Evolutionary conservation across 2,797 vertebrate genomes (phyloP).

Genomic region (Streptopelia turtur): DNA sequence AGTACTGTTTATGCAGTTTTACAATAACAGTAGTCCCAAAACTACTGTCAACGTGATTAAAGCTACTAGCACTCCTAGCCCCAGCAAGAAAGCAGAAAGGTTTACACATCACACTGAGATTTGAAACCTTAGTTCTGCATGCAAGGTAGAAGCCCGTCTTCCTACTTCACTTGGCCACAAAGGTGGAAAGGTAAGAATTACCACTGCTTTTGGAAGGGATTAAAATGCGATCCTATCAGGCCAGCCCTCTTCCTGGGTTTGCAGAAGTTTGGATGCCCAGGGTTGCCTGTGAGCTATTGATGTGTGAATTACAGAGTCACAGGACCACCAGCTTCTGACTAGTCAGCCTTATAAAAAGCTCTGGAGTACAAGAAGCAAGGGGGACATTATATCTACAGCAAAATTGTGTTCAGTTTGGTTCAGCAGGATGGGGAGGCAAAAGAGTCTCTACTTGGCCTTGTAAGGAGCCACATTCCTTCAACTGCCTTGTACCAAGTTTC

Average conservation of each 20-base stretch:
- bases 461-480: slow-evolving; percentile 33
- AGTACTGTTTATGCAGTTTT: background rate
- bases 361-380: background rate
- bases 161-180: background rate
- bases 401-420: background rate
- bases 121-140: background rate
- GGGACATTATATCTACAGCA: background rate
- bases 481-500: slow-evolving; percentile 7
- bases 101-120: fast-evolving
- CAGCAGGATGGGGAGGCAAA: background rate
- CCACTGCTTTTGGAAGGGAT: background rate
- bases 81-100: background rate
- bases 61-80: background rate
- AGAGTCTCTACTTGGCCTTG: background rate
- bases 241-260: background rate
- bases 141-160: background rate
- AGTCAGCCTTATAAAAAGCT: background rate
- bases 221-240: background rate
- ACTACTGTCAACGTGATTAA: background rate
- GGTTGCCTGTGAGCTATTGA: background rate
- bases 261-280: background rate
- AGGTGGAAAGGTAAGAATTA: background rate
- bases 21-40: slow-evolving; percentile 8
- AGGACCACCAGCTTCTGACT: background rate
- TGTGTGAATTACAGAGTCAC: background rate